phyloP scores from a whole-genome alignment of 1,140 invertebrate species.

The Laupala kohalensis region DNA sequence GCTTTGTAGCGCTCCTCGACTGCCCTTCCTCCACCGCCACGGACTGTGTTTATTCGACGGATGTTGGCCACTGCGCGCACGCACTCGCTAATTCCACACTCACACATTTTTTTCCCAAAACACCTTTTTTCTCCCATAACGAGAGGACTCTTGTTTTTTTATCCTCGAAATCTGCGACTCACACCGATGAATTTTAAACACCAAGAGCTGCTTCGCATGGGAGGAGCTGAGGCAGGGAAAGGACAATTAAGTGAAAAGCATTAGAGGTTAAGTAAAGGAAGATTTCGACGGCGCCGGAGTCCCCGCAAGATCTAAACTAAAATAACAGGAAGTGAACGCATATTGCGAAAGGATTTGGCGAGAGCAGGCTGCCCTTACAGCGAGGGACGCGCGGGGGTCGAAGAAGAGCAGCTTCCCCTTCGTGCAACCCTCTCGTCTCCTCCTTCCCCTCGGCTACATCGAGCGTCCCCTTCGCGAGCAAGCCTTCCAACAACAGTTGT shows the following conservation, averaged over 20 bases:
- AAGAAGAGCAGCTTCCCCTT: too few relatives aligned
- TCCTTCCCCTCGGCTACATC: too few relatives aligned
- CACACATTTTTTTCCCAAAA: not conserved
- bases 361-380: not conserved
- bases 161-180: not conserved
- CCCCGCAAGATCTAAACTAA: not conserved
- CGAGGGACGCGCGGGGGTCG: not conserved
- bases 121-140: not conserved
- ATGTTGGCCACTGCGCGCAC: not conserved
- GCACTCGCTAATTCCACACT: not conserved
- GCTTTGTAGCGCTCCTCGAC: too few relatives aligned
- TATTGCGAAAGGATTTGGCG: not conserved
- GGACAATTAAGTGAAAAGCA: not conserved
- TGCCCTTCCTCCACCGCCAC: too few relatives aligned
- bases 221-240: not conserved
- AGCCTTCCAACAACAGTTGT: too few relatives aligned
- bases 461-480: too few relatives aligned
- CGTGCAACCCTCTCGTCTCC: too few relatives aligned
- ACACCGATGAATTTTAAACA: not conserved
- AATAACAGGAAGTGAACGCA: not conserved
- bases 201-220: not conserved
- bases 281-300: not conserved
- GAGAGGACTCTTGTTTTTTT: not conserved
- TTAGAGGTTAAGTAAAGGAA: not conserved
- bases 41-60: not conserved